phyloP scores from a whole-genome alignment of 1,140 invertebrate species.

The Drosophila eugracilis region DNA sequence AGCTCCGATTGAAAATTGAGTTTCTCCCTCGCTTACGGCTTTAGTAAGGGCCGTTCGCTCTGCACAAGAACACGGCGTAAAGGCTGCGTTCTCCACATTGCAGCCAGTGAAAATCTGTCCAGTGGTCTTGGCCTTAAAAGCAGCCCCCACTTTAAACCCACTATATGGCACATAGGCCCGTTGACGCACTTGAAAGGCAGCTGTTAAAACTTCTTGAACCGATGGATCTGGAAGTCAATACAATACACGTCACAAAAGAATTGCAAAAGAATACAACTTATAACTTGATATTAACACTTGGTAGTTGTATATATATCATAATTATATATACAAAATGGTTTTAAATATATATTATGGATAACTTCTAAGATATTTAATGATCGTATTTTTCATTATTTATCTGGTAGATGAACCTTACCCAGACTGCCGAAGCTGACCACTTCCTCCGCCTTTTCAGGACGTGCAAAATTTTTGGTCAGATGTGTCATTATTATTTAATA shows the following conservation, averaged over 20 bases:
- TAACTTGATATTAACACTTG: background rate
- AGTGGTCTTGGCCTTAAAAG: constrained; percentile 90
- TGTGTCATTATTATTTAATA: constrained; percentile 57
- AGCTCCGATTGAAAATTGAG: constrained; percentile 90
- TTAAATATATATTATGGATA: background rate
- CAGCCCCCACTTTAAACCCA: constrained; percentile 96
- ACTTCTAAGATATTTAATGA: background rate
- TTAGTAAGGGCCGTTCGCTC: constrained; percentile 94
- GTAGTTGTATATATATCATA: background rate
- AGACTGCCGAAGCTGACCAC: constrained; percentile 46
- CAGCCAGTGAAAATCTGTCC: constrained; percentile 88
- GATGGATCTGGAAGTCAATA: constrained; percentile 85
- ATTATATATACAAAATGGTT: background rate
- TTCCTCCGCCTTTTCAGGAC: constrained; percentile 43
- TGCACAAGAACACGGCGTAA: constrained; percentile 93
- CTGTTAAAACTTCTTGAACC: constrained; percentile 88
- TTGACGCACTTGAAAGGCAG: constrained; percentile 87
- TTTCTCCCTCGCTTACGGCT: constrained; percentile 94
- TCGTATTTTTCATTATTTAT: background rate
- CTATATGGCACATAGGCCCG: constrained; percentile 95
- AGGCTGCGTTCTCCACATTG: constrained; percentile 96
- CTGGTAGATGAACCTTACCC: constrained; percentile 36
- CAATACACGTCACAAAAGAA: constrained; percentile 3
- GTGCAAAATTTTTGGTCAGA: constrained; percentile 48
- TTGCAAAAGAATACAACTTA: background rate